A percentile compares a stretch with the other conserved stretches of the same genome.
Evolutionary conservation across 2,888 invertebrate genomes (phyloP).

Genomic region (Lochmaea capreae): DNA sequence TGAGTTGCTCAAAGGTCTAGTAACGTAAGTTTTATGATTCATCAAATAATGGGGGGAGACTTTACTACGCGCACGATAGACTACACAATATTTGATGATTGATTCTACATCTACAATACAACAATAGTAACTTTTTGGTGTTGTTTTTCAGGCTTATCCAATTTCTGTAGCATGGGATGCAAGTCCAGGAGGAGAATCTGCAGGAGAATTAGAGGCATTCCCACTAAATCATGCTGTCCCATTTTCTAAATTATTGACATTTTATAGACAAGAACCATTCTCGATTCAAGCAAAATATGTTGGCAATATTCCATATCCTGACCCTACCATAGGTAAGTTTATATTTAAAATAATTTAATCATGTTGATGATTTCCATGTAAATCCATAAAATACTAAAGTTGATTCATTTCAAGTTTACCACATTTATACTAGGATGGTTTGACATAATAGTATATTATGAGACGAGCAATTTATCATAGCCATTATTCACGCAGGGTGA

Average conservation of each 20-base stretch:
- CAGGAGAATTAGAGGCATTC: slow-evolving; percentile 92
- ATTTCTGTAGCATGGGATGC: slow-evolving; percentile 87
- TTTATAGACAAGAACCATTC: slow-evolving; percentile 91
- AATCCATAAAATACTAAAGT: too few relatives aligned
- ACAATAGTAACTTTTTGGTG: not conserved
- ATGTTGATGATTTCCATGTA: not conserved
- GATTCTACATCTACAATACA: too few relatives aligned
- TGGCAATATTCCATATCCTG: slow-evolving; percentile 79
- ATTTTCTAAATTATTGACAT: slow-evolving; percentile 93
- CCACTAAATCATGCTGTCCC: slow-evolving; percentile 90
- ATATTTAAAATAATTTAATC: not conserved
- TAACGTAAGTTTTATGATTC: too few relatives aligned
- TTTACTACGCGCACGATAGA: too few relatives aligned
- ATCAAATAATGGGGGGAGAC: too few relatives aligned
- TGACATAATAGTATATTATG: too few relatives aligned
- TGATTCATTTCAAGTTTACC: too few relatives aligned
- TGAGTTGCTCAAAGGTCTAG: too few relatives aligned
- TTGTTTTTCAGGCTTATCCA: slow-evolving; percentile 74
- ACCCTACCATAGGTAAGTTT: slow-evolving; percentile 79
- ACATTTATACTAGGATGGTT: too few relatives aligned
- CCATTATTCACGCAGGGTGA: too few relatives aligned
- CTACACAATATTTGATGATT: too few relatives aligned
- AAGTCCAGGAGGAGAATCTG: slow-evolving; percentile 69
- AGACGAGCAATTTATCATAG: too few relatives aligned
- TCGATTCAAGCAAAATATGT: slow-evolving; percentile 87